Evolutionary conservation across 1,140 invertebrate genomes (phyloP).

Genomic region (Ephestia elutella): DNA sequence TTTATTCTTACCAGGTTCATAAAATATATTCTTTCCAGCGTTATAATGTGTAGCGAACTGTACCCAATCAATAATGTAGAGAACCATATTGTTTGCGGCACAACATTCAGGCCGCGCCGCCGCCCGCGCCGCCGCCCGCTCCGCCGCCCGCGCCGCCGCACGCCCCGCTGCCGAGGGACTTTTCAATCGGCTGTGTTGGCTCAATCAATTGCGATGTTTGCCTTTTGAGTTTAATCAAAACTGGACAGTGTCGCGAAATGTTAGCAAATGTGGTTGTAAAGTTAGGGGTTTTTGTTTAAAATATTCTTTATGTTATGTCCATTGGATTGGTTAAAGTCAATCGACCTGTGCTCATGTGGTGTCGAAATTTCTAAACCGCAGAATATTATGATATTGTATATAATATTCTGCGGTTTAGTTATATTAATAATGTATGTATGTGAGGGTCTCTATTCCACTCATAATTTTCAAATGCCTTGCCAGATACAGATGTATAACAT

Average conservation of each 20-base stretch:
- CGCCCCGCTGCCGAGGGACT: not conserved
- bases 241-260: not conserved
- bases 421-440: too few relatives aligned
- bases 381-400: too few relatives aligned
- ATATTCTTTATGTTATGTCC: not conserved
- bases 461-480: too few relatives aligned
- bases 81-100: not conserved
- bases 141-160: not conserved
- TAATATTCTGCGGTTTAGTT: too few relatives aligned
- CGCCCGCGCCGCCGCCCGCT: too few relatives aligned
- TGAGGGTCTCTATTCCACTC: too few relatives aligned
- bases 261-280: not conserved
- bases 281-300: not conserved
- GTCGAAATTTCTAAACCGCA: too few relatives aligned
- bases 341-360: too few relatives aligned
- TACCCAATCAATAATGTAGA: not conserved
- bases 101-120: not conserved
- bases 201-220: not conserved
- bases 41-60: not conserved
- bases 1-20: too few relatives aligned
- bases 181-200: not conserved
- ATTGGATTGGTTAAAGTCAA: too few relatives aligned
- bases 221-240: slow-evolving; percentile 2
- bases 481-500: too few relatives aligned
- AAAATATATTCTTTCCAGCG: too few relatives aligned